Percentiles rank a stretch among this genome's conserved stretches.
These are phyloP conservation scores for Helleia helle DNA, from an alignment of 2,888 invertebrate species.

Conservation along the genomic window DNA sequence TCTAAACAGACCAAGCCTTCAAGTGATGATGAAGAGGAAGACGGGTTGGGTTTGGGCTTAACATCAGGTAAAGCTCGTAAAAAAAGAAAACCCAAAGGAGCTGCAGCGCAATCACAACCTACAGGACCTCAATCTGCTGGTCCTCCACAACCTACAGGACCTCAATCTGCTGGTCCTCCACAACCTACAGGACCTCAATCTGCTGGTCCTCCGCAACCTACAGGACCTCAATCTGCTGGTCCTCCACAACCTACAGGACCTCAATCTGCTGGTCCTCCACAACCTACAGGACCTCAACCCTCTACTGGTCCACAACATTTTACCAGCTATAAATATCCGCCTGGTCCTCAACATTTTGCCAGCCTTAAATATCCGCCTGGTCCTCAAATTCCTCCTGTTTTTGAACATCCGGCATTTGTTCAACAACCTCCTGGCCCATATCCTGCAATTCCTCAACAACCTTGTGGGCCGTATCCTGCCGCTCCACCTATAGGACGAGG, in stretches of 20 bases:
- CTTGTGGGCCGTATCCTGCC: background rate
- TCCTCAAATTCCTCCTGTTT: background rate
- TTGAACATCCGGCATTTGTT: background rate
- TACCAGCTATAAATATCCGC: background rate
- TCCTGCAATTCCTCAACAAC: background rate
- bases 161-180: background rate
- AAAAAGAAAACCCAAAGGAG: conserved; percentile 30
- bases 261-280: conserved; percentile 8
- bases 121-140: background rate
- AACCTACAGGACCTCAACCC: background rate
- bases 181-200: background rate
- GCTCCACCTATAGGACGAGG: conserved; percentile 2
- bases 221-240: too few relatives aligned
- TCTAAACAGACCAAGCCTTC: conserved; percentile 11
- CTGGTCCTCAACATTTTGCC: background rate
- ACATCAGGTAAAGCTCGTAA: conserved; percentile 21
- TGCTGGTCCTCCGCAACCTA: too few relatives aligned
- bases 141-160: background rate
- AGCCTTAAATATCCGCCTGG: background rate
- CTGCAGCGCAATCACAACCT: conserved; percentile 10
- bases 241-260: conserved; percentile 7
- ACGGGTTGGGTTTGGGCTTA: conserved; percentile 21
- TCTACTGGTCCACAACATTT: background rate
- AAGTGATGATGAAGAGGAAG: conserved; percentile 22
- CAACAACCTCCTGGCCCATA: background rate